Base-by-base conservation (phyloP, 2,797 vertebrate species). In the Molossus alvarezi region DNA sequence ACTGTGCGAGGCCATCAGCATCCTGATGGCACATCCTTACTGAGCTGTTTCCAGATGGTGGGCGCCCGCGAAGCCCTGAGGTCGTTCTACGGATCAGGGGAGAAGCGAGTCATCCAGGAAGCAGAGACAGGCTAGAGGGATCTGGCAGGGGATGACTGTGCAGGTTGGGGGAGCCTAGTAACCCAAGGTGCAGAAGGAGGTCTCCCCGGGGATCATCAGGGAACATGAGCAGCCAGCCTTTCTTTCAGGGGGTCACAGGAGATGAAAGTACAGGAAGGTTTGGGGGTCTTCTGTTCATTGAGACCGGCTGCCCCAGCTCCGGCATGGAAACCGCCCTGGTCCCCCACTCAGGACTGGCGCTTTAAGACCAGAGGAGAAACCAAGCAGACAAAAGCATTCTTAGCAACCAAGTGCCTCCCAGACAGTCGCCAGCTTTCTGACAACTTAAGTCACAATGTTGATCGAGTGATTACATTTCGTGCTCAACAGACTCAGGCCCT, bases 371-470 rank as follows among this genome's bases (percentile, higher is more conserved):
- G 25, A 88, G 51, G 64, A 77, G 58, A 77, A 80, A 83, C 17
- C 60, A 11, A 45, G 41, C 41, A 3, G 41, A 45, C 41, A 45
- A 45, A 45, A 45, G 41, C 41, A 45, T 45, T 45, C 41, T 45
- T 45, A 45, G 41, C 33, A 33, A 33, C 33, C 33, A 33, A 3
- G 41, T 45, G 41, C 41, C 41, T 45, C 41, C 41, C 41, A 45
- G 41, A 45, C 41, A 45, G 41, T 45, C 41, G 41, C 41, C 41
- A 45, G 55, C 8, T 33, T 80, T 72, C 88, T 92, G 69, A 67
- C 62, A 94, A 76, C 5, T 67, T 57, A 15, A 81, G 94, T 94
- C 90, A 87, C 72, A 57, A 18, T 75, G 84, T 76, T 90, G 94
- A 94, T 84, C 1, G 8, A 58, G 48, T 53, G 65, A 73, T 90